Evolutionary conservation across 2,888 invertebrate species (phyloP).

Genomic region (Ischnura elegans): DNA sequence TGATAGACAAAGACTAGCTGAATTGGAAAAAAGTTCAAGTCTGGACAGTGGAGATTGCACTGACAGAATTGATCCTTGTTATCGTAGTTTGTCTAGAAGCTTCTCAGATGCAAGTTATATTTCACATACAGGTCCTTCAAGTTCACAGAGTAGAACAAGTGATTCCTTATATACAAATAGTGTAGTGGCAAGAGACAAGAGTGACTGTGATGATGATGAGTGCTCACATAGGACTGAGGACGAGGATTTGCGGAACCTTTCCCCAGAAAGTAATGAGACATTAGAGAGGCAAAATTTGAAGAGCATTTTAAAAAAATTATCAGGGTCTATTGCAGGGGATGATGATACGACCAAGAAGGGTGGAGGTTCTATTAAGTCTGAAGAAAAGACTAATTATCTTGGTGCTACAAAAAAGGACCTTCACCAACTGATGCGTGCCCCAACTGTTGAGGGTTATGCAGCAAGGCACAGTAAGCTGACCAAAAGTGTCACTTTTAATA

Average conservation of each 20-base stretch:
- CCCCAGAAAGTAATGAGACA: constrained; percentile 89
- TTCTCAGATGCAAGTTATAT: constrained; percentile 91
- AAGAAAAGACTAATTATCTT: constrained; percentile 51
- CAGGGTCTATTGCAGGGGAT: constrained; percentile 78
- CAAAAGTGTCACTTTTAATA: constrained; percentile 93
- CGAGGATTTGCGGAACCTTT: constrained; percentile 37
- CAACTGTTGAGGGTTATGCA: constrained; percentile 93
- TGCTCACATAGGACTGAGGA: constrained; percentile 41
- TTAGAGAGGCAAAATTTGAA: constrained; percentile 89
- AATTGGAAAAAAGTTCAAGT: constrained; percentile 89
- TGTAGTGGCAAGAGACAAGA: constrained; percentile 25
- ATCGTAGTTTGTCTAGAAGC: constrained; percentile 84
- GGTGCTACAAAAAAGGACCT: constrained; percentile 63
- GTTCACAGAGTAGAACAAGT: background rate
- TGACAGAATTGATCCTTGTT: constrained; percentile 72
- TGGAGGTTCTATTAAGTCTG: constrained; percentile 70
- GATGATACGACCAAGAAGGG: constrained; percentile 25
- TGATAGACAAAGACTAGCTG: constrained; percentile 91
- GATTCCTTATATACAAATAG: constrained; percentile 16
- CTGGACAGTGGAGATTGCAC: constrained; percentile 82
- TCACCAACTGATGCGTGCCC: constrained; percentile 86
- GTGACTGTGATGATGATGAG: constrained; percentile 51
- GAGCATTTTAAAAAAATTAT: constrained; percentile 91
- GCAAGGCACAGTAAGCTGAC: constrained; percentile 92
- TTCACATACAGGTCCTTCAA: constrained; percentile 77